Evolutionary conservation across 2,888 invertebrate genomes (phyloP), one percentile per base, ranked within the genome.

Genomic region (Arctia plantaginis): DNA sequence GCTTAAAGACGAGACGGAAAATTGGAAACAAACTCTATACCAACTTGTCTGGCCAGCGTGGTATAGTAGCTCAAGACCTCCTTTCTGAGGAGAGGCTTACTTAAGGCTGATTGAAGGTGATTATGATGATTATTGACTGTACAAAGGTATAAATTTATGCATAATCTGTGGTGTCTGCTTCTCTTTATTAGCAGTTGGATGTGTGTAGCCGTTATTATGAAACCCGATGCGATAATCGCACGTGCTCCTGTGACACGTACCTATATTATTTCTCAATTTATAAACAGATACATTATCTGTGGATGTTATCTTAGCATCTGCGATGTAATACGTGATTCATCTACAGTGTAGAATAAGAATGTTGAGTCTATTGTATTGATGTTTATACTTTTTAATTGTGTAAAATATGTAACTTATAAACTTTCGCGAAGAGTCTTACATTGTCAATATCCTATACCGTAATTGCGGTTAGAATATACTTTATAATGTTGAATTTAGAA

Each of bases 201-300:
- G 62, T 41, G 59, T 62, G 59, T 41, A 41, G 44, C 13, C 23
- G 62, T 30, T 41, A 70, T 71, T 71, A 71, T 71, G 64, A 71
- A 71, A 71, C 47, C 39, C 44, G 33, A 71, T 44, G 71, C 71
- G 30, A 30, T 35, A 71, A 70, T 70, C 47, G 65, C 64, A 65
- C 71, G 71, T 71, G 71, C 71, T 71, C n/a, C 15, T 23, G 33
- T n/a, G 65, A 71, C 70, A 73, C 66, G 65, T 73, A 73, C 65
- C n/a, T n/a, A n/a, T n/a, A 39, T 44, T 69, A 65, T 69, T 30
- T 65, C 35, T 41, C 39, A 51, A 69, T 65, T 66, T 39, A 65
- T 69, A 69, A 73, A 69, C 69, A 73, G 44, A 62, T 69, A 39
- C 64, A 55, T 23, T 71, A 65, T 69, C 47, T 30, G 51, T 15